These are phyloP conservation scores for Acanthosepion esculentum DNA, from an alignment of 2,888 invertebrate species.

Conservation along the genomic window DNA sequence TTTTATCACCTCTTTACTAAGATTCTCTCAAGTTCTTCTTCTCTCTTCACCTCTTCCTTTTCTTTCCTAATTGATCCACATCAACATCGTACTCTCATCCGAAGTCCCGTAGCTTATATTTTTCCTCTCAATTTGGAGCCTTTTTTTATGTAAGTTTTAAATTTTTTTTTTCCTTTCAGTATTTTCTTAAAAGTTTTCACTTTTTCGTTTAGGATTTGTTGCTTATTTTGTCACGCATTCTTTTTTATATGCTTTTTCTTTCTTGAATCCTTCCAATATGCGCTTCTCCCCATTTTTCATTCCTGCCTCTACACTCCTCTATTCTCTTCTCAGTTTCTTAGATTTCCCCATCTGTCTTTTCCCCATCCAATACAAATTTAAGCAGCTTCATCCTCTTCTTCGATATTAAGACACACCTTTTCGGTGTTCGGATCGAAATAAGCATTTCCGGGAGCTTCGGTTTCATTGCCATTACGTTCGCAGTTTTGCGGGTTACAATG, in stretches of 20 bases:
- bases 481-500: conserved; percentile 67
- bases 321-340: neutral
- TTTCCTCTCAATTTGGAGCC: neutral
- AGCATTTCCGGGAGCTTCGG: conserved; percentile 64
- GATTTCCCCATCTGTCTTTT: neutral
- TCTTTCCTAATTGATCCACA: neutral
- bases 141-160: neutral
- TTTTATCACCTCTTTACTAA: neutral
- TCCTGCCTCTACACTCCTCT: conserved; percentile 4
- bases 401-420: conserved; percentile 69
- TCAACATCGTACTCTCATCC: neutral
- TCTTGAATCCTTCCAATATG: neutral
- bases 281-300: neutral
- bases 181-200: neutral
- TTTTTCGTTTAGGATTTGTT: neutral
- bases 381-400: conserved; percentile 57
- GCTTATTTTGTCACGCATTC: neutral
- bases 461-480: conserved; percentile 63
- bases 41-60: neutral
- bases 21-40: neutral
- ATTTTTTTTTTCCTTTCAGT: neutral
- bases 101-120: neutral
- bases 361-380: neutral
- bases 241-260: neutral
- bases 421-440: conserved; percentile 70